Evolutionary conservation across 2,113 vertebrate genomes (phyloP).

Genomic region (Ctenodactylus gundi): DNA sequence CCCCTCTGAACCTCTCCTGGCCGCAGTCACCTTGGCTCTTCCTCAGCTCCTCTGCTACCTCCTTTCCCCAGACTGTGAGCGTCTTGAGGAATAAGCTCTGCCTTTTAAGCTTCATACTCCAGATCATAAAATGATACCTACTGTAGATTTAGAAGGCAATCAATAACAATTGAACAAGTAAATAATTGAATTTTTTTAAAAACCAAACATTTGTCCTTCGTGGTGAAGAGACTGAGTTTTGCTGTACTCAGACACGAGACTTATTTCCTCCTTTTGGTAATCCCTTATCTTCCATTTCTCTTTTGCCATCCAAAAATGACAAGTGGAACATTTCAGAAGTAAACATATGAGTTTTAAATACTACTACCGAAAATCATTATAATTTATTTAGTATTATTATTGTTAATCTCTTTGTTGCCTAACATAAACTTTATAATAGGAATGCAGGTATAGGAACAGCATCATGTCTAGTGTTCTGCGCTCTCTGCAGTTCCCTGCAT

Average conservation of each 20-base stretch:
- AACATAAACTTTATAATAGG: not conserved
- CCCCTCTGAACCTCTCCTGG: rapidly evolving
- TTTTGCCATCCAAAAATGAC: not conserved
- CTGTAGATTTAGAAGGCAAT: not conserved
- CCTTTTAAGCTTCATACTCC: not conserved
- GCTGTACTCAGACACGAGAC: not conserved
- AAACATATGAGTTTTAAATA: not conserved
- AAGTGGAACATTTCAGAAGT: not conserved
- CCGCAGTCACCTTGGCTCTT: not conserved
- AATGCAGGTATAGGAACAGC: not conserved
- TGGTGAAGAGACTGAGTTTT: not conserved
- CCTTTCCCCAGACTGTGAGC: not conserved
- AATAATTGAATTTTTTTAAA: not conserved
- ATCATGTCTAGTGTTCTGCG: not conserved
- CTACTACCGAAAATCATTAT: not conserved
- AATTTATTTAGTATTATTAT: not conserved
- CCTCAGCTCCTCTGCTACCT: not conserved
- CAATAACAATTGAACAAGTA: not conserved
- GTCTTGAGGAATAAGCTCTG: not conserved
- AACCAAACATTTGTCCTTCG: not conserved
- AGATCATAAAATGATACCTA: not conserved
- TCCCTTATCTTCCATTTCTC: not conserved
- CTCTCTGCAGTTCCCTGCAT: not conserved
- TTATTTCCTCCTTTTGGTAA: not conserved
- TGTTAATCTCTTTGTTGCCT: not conserved